Percentiles rank a stretch among this genome's conserved stretches.
Evolutionary conservation across 2,888 invertebrate species (phyloP).

Genomic region (Sinohyriopsis cumingii): DNA sequence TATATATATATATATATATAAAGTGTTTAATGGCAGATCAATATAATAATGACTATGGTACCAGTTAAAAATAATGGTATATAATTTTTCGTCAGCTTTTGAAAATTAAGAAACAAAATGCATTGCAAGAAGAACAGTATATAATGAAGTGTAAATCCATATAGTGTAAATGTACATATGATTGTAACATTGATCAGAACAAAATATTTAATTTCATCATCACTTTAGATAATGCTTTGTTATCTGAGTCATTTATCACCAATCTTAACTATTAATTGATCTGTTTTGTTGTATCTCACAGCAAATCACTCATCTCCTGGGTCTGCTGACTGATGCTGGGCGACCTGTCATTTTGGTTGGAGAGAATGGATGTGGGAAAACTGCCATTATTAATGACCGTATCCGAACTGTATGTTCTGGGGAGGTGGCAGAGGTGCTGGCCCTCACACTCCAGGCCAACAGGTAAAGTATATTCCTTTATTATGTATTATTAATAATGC

Average conservation of each 20-base stretch:
- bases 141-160: too few relatives aligned
- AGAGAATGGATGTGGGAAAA: slow-evolving; percentile 70
- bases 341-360: slow-evolving; percentile 70
- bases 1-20: too few relatives aligned
- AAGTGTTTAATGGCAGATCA: too few relatives aligned
- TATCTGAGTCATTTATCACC: background rate
- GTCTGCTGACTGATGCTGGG: slow-evolving; percentile 67
- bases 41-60: too few relatives aligned
- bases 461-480: slow-evolving; percentile 45
- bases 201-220: too few relatives aligned
- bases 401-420: slow-evolving; percentile 70
- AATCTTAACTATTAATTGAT: background rate
- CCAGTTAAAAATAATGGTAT: too few relatives aligned
- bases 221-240: background rate
- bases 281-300: background rate
- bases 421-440: slow-evolving; percentile 70
- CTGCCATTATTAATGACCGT: slow-evolving; percentile 68
- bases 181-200: too few relatives aligned
- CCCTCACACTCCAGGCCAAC: slow-evolving; percentile 66
- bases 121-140: too few relatives aligned
- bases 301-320: slow-evolving; percentile 56
- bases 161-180: too few relatives aligned
- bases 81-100: too few relatives aligned
- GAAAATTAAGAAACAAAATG: too few relatives aligned
- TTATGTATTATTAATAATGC: background rate